Evolutionary conservation across 2,888 invertebrate species (phyloP).

Genomic region (Lasioglossum lativentre): DNA sequence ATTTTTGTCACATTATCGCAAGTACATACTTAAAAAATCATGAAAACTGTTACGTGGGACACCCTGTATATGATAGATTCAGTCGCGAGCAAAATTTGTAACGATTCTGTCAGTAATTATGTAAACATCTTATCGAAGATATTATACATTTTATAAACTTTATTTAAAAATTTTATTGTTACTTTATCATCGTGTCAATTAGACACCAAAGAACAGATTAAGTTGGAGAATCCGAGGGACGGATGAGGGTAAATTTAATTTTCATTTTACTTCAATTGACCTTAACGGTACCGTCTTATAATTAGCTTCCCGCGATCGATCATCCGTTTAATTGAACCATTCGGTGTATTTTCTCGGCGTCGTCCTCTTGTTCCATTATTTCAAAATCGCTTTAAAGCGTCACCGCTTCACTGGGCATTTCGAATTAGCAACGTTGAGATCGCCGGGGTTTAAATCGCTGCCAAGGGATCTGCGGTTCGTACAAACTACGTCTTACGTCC

Average conservation of each 20-base stretch:
- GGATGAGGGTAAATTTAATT: not conserved
- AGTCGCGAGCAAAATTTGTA: not conserved
- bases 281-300: not conserved
- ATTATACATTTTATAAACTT: not conserved
- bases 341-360: not conserved
- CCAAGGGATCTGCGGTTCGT: slow-evolving; percentile 65
- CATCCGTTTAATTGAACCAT: not conserved
- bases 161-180: not conserved
- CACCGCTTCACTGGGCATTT: slow-evolving; percentile 43
- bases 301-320: not conserved
- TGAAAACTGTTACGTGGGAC: no score
- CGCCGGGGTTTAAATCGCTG: slow-evolving; percentile 63
- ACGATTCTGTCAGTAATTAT: not conserved
- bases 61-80: not conserved
- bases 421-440: slow-evolving; percentile 62
- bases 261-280: not conserved
- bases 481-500: slow-evolving; percentile 51
- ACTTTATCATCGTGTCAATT: not conserved
- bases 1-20: no score
- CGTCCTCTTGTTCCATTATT: slow-evolving; percentile 17
- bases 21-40: no score
- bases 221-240: not conserved
- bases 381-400: slow-evolving; percentile 49
- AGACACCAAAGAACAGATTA: not conserved
- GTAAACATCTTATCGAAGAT: not conserved